Base-by-base conservation (phyloP, 2,113 vertebrate species). In the Aplodontia rufa region DNA sequence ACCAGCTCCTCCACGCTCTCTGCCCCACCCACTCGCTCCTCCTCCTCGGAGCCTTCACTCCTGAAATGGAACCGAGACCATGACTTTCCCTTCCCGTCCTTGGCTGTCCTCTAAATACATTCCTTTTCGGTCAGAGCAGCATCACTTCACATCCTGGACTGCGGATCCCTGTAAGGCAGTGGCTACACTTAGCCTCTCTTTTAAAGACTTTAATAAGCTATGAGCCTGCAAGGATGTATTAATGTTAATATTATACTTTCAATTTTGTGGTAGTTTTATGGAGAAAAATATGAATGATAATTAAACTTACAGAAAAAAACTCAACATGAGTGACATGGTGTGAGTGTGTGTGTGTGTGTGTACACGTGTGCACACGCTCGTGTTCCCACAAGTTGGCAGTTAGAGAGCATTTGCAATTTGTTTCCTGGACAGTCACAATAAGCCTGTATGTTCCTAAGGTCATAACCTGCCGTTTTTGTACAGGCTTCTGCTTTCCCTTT, bases 381-480 rank as follows among this genome's bases (percentile, higher is more conserved):
- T n/a, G 24, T 58, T 58, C 8, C 58, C 58, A 60, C 24, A 60
- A 28, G 69, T 28, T 55, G 37, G 55, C 12, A 53, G 26, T 83
- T 91, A 62, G 0, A 32, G 14, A 75, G 90, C 19, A 81, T 68
- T 85, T 53, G 68, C 79, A 83, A 92, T 16, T 40, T 80, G n/a
- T 32, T 96, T 85, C 42, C 20, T 96, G n/a, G 51, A 76, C 86
- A 76, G 47, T 68, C 87, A 76, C 60, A 69, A 86, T 74, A 85
- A 89, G 10, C 17, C 8, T 80, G 53, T 45, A 14, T 75, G 86
- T 93, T 92, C 51, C 58, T 68, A 89, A 89, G 80, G 6, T 22
- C 28, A 47, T 62, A 60, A 45, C 17, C 53, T 92, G 37, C 47
- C 7, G 55, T 79, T 89, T 84, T 89, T 40, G 89, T 75, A 66